Evolutionary conservation across 2,797 vertebrate species (phyloP).

Genomic region (Craterocephalus amniculus): DNA sequence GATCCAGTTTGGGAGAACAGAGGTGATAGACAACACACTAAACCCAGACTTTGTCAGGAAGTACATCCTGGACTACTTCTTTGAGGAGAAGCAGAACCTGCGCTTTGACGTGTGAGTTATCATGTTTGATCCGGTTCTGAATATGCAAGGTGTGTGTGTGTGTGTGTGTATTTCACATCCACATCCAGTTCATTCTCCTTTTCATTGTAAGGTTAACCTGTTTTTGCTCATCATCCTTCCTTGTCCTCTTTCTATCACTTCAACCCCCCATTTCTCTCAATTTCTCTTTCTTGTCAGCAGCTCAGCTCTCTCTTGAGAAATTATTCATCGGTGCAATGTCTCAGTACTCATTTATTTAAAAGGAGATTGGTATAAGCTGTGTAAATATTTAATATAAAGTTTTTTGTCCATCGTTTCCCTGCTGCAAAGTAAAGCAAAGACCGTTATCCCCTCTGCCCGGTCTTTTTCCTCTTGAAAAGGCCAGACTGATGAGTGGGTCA

Average conservation of each 20-base stretch:
- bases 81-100: constrained; percentile 96
- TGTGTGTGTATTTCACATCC: constrained; percentile 26
- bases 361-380: constrained; percentile 67
- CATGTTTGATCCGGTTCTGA: constrained; percentile 62
- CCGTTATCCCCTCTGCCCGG: constrained; percentile 18
- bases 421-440: constrained; percentile 60
- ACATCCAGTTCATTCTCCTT: constrained; percentile 35
- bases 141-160: constrained; percentile 39
- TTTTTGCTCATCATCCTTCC: constrained; percentile 17
- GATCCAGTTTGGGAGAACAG: constrained; percentile 92
- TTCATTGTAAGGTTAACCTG: constrained; percentile 32
- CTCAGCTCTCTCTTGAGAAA: constrained; percentile 65
- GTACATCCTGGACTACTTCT: constrained; percentile 95
- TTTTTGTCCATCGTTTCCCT: constrained; percentile 71
- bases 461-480: constrained; percentile 56
- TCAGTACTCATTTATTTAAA: constrained; percentile 66
- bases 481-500: constrained; percentile 47
- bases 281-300: constrained; percentile 28
- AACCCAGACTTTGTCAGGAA: constrained; percentile 97
- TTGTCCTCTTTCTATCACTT: constrained; percentile 27
- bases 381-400: constrained; percentile 78
- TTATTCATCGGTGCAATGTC: constrained; percentile 73
- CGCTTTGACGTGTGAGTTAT: constrained; percentile 95
- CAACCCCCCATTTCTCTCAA: constrained; percentile 30
- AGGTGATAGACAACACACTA: constrained; percentile 96